Conservation (phyloP, 2,113 vertebrate species). For the Diphyllodes magnificus region DNA sequence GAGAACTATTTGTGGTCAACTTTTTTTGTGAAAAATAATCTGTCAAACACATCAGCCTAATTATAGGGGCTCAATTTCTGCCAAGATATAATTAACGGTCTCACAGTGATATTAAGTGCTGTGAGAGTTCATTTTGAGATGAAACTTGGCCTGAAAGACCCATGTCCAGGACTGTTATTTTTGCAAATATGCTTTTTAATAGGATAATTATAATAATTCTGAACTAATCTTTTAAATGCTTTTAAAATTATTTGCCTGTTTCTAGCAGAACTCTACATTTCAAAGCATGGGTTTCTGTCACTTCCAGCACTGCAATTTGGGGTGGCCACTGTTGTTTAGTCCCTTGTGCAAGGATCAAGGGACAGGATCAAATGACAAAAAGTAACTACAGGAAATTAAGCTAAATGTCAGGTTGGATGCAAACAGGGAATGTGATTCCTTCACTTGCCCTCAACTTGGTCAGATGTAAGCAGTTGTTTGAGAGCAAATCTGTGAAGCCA, state of each 20-base stretch:
- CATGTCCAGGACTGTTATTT: background rate
- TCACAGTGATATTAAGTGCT: background rate
- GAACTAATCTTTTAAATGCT: background rate
- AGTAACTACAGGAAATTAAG: background rate
- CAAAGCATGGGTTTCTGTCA: background rate
- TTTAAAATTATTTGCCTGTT: background rate
- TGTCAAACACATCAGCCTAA: background rate
- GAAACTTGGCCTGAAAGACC: conserved; percentile 3
- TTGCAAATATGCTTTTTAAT: background rate
- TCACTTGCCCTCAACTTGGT: accelerated
- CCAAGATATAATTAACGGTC: background rate
- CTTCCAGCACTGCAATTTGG: background rate
- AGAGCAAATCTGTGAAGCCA: background rate
- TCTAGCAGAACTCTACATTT: background rate
- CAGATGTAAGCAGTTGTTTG: background rate
- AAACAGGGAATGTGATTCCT: background rate
- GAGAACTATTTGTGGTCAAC: background rate
- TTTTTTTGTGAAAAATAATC: background rate
- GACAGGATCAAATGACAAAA: background rate
- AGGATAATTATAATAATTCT: background rate
- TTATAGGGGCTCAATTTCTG: background rate
- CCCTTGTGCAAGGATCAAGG: background rate
- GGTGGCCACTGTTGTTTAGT: background rate
- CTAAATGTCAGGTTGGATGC: background rate
- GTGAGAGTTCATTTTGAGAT: background rate